These are phyloP conservation scores for Margarornis squamiger DNA, from an alignment of 2,797 vertebrate species.

Conservation along the genomic window DNA sequence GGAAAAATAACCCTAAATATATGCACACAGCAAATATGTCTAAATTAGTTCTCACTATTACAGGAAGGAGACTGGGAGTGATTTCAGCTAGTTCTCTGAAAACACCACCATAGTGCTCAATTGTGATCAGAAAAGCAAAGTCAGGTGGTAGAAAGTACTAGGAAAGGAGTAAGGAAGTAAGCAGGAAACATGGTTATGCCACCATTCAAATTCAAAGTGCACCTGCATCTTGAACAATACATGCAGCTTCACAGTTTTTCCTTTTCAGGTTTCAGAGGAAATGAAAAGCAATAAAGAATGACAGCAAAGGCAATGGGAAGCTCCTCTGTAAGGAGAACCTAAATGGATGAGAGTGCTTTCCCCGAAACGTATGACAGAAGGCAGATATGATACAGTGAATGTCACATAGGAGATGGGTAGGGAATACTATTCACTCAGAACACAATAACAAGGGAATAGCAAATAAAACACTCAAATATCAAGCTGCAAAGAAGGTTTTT, in stretches of 20 bases:
- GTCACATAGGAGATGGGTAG: not conserved
- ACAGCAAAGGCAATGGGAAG: not conserved
- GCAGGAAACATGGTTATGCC: conserved; percentile 3
- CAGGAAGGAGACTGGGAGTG: conserved; percentile 9
- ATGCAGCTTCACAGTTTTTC: not conserved
- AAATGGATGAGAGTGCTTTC: not conserved
- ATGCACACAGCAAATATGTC: not conserved
- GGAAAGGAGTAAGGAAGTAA: conserved; percentile 29
- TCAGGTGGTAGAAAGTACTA: not conserved
- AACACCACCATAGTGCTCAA: not conserved
- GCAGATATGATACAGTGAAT: not conserved
- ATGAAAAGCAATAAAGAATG: not conserved
- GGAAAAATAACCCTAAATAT: not conserved
- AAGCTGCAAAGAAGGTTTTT: not conserved
- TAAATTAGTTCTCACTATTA: not conserved
- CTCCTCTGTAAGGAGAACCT: not conserved
- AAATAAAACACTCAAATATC: not conserved
- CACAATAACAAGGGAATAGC: not conserved
- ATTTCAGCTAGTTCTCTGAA: not conserved
- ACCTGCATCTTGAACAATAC: conserved; percentile 42
- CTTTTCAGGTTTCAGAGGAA: not conserved
- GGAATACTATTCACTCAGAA: not conserved
- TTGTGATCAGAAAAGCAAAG: not conserved
- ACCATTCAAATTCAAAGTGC: conserved; percentile 1
- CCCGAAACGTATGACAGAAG: not conserved